Percentiles rank a stretch among this genome's conserved stretches.
phyloP scores from a whole-genome alignment of 2,113 vertebrate genomes.

The Lepus europaeus region DNA sequence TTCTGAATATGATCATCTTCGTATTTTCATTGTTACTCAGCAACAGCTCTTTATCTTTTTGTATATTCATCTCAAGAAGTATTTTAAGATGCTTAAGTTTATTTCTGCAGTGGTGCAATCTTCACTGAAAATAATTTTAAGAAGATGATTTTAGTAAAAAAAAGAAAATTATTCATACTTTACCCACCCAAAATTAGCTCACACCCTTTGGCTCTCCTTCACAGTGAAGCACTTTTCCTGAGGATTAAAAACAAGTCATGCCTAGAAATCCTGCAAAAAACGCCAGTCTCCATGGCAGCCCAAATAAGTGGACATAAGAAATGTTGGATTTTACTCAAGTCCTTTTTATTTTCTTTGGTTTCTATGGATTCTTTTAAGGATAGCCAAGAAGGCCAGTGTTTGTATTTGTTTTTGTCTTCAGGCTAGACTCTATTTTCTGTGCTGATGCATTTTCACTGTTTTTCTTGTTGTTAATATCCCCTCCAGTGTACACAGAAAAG shows the following conservation, averaged over 20 bases:
- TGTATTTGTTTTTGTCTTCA: conserved; percentile 34
- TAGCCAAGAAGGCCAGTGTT: neutral
- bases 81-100: neutral
- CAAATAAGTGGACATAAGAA: conserved; percentile 50
- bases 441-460: neutral
- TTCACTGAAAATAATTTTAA: conserved; percentile 37
- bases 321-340: conserved; percentile 1
- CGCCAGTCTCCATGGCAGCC: conserved; percentile 38
- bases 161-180: neutral
- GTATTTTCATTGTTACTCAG: neutral
- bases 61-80: neutral
- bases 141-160: neutral
- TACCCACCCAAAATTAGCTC: neutral
- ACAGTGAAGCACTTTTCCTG: neutral
- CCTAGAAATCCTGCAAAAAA: conserved; percentile 54
- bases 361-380: neutral
- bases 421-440: conserved; percentile 5
- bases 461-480: neutral
- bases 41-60: conserved; percentile 20
- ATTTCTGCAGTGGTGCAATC: neutral
- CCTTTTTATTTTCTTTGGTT: conserved; percentile 43
- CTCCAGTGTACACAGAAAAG: neutral
- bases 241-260: neutral
- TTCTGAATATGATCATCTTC: neutral
- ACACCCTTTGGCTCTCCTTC: conserved; percentile 4